Evolutionary conservation across 2,888 invertebrate species (phyloP).

Genomic region (Lasioglossum calceatum): DNA sequence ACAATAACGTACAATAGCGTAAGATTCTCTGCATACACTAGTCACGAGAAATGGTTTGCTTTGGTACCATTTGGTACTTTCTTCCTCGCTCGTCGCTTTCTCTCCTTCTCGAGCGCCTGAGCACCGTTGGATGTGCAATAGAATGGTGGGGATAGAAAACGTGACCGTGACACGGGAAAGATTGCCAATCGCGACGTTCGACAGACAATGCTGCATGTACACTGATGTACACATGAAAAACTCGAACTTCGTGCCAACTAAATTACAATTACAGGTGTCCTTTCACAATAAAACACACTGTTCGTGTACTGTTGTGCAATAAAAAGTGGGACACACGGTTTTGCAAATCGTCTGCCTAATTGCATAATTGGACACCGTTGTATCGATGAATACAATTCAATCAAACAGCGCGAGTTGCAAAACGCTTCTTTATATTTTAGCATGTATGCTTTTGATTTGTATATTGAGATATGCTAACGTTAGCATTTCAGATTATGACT

Average conservation of each 20-base stretch:
- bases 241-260: not conserved
- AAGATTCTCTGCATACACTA: not conserved
- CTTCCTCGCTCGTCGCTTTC: not conserved
- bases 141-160: not conserved
- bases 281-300: not conserved
- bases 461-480: not conserved
- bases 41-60: not conserved
- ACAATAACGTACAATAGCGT: not conserved
- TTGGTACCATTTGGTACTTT: not conserved
- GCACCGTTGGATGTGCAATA: not conserved
- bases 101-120: not conserved
- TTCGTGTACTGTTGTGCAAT: not conserved
- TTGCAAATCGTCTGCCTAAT: slow-evolving; percentile 14
- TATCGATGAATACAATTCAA: not conserved
- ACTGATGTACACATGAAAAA: not conserved
- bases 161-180: not conserved
- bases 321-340: not conserved
- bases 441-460: not conserved
- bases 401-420: not conserved
- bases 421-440: not conserved
- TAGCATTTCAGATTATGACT: not conserved
- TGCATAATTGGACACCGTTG: slow-evolving; percentile 5
- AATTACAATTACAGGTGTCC: not conserved
- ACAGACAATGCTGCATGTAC: not conserved
- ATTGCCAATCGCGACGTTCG: not conserved